Evolutionary conservation across 2,888 invertebrate species (phyloP).

Genomic region (Calliscelio sp.): DNA sequence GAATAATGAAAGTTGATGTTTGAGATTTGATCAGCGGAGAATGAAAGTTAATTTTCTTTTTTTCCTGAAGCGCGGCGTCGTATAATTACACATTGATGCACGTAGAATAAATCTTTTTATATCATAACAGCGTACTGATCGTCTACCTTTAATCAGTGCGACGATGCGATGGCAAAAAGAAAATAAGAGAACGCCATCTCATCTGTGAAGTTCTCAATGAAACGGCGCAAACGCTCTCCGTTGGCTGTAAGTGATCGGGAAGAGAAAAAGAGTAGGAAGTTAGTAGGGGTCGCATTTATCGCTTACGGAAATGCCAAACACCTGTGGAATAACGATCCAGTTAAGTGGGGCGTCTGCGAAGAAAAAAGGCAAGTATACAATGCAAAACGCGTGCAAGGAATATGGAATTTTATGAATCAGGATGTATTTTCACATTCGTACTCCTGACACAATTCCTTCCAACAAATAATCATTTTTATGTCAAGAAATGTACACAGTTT

Average conservation of each 20-base stretch:
- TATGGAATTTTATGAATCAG: constrained; percentile 71
- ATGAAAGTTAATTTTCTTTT: constrained; percentile 63
- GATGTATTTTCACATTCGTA: constrained; percentile 61
- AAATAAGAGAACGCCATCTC: constrained; percentile 67
- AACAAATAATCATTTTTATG: constrained; percentile 35
- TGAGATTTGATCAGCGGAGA: constrained; percentile 47
- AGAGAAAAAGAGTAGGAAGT: constrained; percentile 83
- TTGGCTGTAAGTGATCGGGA: constrained; percentile 82
- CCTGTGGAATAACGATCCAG: constrained; percentile 85
- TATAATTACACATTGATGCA: constrained; percentile 59
- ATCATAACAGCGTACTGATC: constrained; percentile 56
- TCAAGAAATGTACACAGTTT: not conserved
- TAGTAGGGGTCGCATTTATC: constrained; percentile 84
- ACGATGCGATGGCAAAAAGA: constrained; percentile 70
- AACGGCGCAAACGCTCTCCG: constrained; percentile 76
- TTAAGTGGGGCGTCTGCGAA: constrained; percentile 83
- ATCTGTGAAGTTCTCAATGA: constrained; percentile 74
- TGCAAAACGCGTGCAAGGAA: constrained; percentile 75
- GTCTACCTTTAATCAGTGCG: constrained; percentile 69
- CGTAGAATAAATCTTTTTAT: constrained; percentile 69
- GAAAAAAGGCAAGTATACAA: constrained; percentile 83
- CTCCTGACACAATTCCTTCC: constrained; percentile 66
- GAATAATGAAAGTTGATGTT: constrained; percentile 57
- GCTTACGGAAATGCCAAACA: constrained; percentile 86
- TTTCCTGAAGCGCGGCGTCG: constrained; percentile 57